phyloP scores from a whole-genome alignment of 2,888 invertebrate species.

The Cecidostiba fungosa region DNA sequence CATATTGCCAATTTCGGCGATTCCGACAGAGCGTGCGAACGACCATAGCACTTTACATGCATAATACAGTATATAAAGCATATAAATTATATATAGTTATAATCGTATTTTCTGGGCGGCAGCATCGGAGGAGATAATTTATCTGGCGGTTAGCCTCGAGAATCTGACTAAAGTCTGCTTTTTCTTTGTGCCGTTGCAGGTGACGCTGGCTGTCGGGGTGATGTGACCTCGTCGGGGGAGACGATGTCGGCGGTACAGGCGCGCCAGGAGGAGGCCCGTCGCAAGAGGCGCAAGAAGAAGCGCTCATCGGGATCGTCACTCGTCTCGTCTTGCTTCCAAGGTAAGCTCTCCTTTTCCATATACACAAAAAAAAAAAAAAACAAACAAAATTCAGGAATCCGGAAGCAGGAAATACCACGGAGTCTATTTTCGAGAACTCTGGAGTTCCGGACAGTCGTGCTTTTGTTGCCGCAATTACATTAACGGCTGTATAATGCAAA shows the following conservation, averaged over 20 bases:
- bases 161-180: neutral
- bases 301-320: slow-evolving; percentile 93
- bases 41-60: neutral
- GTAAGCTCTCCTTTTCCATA: slow-evolving; percentile 78
- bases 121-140: too few species aligned
- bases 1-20: neutral
- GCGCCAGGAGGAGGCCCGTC: slow-evolving; percentile 93
- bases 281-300: slow-evolving; percentile 94
- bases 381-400: neutral
- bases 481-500: too few species aligned
- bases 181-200: slow-evolving; percentile 72
- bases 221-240: slow-evolving; percentile 74
- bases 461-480: too few species aligned
- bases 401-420: too few species aligned
- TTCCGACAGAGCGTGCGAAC: neutral
- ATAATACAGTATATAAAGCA: too few species aligned
- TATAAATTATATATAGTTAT: too few species aligned
- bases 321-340: slow-evolving; percentile 95
- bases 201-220: slow-evolving; percentile 76
- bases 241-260: slow-evolving; percentile 79
- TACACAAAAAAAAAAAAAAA: too few species aligned
- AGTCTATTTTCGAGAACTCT: too few species aligned
- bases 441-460: too few species aligned
- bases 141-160: neutral
- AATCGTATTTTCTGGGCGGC: too few species aligned